phyloP scores from a whole-genome alignment of 2,113 vertebrate species.

The Burhinus oedicnemus region DNA sequence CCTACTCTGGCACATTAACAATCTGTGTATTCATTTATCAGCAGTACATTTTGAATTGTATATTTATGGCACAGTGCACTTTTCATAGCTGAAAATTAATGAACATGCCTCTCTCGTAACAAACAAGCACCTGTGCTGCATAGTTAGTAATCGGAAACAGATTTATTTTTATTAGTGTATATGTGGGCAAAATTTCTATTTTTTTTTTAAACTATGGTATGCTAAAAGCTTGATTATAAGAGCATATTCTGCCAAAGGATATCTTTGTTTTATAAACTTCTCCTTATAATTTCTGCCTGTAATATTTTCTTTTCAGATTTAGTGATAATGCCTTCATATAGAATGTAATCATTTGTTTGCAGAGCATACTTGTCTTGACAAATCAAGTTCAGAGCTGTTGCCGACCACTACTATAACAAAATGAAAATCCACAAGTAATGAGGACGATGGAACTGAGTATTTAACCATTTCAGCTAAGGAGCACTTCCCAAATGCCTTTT shows the following conservation, averaged over 20 bases:
- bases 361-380: constrained; percentile 70
- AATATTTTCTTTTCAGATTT: constrained; percentile 68
- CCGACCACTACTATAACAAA: constrained; percentile 27
- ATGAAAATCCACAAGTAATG: constrained; percentile 43
- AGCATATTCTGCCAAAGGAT: constrained; percentile 55
- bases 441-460: constrained; percentile 26
- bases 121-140: constrained; percentile 99
- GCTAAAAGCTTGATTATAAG: constrained; percentile 65
- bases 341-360: constrained; percentile 68
- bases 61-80: constrained; percentile 99
- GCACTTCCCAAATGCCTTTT: background rate
- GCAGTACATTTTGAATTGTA: constrained; percentile 94
- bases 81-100: constrained; percentile 99
- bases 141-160: constrained; percentile 99
- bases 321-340: constrained; percentile 66
- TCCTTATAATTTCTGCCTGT: constrained; percentile 57
- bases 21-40: constrained; percentile 99
- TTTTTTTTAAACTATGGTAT: constrained; percentile 59
- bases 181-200: constrained; percentile 89
- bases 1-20: constrained; percentile 97
- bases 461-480: constrained; percentile 25
- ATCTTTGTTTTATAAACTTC: constrained; percentile 67
- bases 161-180: constrained; percentile 99
- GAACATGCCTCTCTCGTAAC: constrained; percentile 99
- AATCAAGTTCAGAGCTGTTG: constrained; percentile 56